phyloP scores from a whole-genome alignment of 2,888 invertebrate genomes.

The Cataglyphis altisquamis region DNA sequence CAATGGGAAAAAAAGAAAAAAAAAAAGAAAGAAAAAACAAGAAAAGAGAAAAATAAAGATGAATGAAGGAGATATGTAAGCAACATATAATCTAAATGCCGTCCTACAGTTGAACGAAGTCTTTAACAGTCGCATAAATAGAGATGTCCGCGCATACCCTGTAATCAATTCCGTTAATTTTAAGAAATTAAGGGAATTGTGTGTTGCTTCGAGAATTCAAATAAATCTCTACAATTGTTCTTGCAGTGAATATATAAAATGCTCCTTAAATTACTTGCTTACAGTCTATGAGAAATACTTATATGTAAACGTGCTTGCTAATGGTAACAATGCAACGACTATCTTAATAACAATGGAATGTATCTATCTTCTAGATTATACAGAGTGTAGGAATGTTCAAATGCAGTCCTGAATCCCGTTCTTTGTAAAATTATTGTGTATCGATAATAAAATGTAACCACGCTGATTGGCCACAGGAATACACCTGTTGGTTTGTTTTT shows the following conservation, averaged over 20 bases:
- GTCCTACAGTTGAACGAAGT: slow-evolving; percentile 26
- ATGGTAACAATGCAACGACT: slow-evolving; percentile 75
- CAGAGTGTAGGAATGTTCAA: slow-evolving; percentile 81
- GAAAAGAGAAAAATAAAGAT: background rate
- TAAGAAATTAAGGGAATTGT: slow-evolving; percentile 1
- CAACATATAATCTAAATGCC: background rate
- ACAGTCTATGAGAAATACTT: slow-evolving; percentile 76
- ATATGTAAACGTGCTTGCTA: slow-evolving; percentile 76
- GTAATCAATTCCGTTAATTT: slow-evolving; percentile 48
- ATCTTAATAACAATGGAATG: slow-evolving; percentile 83
- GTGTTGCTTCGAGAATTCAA: slow-evolving; percentile 53
- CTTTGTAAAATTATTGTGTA: slow-evolving; percentile 71
- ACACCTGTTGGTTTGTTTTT: slow-evolving; percentile 76
- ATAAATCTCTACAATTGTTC: slow-evolving; percentile 35
- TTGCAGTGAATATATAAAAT: slow-evolving; percentile 53
- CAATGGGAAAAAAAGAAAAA: background rate
- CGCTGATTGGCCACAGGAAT: slow-evolving; percentile 84
- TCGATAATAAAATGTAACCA: slow-evolving; percentile 83
- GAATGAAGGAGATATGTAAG: slow-evolving; percentile 16
- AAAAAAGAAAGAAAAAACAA: too few relatives aligned
- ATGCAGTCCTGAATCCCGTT: slow-evolving; percentile 80
- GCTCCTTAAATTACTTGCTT: slow-evolving; percentile 66
- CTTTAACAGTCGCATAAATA: slow-evolving; percentile 44
- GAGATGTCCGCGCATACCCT: slow-evolving; percentile 54
- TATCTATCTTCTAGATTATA: slow-evolving; percentile 80